Evolutionary conservation across 2,113 vertebrate species (phyloP), one percentile per base, ranked within the genome.

Genomic region (Ploceus nigricollis): DNA sequence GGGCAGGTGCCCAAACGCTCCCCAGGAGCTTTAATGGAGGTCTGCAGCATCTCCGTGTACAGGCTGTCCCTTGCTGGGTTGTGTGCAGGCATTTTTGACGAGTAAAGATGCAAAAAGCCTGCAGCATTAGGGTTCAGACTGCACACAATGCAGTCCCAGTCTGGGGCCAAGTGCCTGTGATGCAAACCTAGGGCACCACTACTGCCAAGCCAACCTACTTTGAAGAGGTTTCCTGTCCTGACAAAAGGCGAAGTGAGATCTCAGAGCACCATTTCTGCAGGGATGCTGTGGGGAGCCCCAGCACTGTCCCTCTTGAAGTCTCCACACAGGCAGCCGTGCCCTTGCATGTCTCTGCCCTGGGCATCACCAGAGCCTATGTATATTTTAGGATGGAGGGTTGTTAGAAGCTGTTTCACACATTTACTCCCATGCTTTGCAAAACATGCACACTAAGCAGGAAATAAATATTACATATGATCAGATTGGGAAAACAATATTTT

Each of bases 401-500:
- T 54, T 42, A 51, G 58, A 75, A 92, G 60, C 42, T 60, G 28
- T 69, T 89, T 86, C 78, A 61, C 23, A 31, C 0, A 0, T 79
- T 94, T 35, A 13, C 50, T 71, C 35, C 31, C 31, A 33, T 2
- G 23, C 30, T 87, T 77, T 76, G 45, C 45, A 72, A 50, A 45
- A 87, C 39, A 19, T 15, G 72, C 35, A 63, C 22, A 13, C 25
- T 28, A 65, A 65, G 60, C 56, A 94, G 69, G 56, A 90, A 95
- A 71, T 31, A 83, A 76, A 65, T 56, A 76, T 54, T 61, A 87
- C 14, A 73, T 35, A 70, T 22, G 35, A 78, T 54, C 47, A 68
- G 44, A 51, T 40, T 57, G 39, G 69, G 72, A 92, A 95, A 92
- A 84, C 9, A 64, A 15, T 54, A 50, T 75, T 83, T 95, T 89